Percentiles rank a stretch among this genome's conserved stretches.
Evolutionary conservation across 2,113 vertebrate species (phyloP).

Genomic region (Crypturellus undulatus): DNA sequence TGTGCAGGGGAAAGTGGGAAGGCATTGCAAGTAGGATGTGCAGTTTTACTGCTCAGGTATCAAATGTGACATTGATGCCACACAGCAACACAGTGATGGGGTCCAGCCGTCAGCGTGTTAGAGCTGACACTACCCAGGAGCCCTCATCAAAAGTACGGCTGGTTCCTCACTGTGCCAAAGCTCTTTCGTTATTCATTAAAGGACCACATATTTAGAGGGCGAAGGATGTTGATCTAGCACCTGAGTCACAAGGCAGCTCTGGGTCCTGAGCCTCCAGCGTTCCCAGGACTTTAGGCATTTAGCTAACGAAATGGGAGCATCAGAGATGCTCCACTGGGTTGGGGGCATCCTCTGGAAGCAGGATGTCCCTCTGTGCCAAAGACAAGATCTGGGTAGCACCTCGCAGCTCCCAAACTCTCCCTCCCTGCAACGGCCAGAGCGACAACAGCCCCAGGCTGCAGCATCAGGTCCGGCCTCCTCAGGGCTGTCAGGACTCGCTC

Average conservation of each 20-base stretch:
- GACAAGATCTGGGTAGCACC: neutral
- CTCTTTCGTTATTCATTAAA: neutral
- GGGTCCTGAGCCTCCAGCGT: neutral
- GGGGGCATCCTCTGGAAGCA: neutral
- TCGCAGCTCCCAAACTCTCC: neutral
- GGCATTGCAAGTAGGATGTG: neutral
- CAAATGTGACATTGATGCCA: neutral
- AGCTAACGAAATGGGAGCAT: neutral
- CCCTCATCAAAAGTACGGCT: neutral
- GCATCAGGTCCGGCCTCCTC: neutral
- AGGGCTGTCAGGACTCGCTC: neutral
- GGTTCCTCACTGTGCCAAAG: neutral
- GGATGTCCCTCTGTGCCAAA: neutral
- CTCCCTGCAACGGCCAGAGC: neutral
- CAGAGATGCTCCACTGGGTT: neutral
- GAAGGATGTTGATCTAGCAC: neutral
- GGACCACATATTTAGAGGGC: neutral
- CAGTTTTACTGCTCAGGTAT: slow-evolving; percentile 25
- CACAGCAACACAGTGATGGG: neutral
- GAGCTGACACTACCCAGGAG: neutral
- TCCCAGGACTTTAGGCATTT: neutral
- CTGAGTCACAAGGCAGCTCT: neutral
- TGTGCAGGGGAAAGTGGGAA: neutral
- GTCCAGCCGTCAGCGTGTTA: neutral
- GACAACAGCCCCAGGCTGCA: neutral